Evolutionary conservation across 2,113 vertebrate species (phyloP), one percentile per base, ranked within the genome.

Genomic region (Chitala chitala): DNA sequence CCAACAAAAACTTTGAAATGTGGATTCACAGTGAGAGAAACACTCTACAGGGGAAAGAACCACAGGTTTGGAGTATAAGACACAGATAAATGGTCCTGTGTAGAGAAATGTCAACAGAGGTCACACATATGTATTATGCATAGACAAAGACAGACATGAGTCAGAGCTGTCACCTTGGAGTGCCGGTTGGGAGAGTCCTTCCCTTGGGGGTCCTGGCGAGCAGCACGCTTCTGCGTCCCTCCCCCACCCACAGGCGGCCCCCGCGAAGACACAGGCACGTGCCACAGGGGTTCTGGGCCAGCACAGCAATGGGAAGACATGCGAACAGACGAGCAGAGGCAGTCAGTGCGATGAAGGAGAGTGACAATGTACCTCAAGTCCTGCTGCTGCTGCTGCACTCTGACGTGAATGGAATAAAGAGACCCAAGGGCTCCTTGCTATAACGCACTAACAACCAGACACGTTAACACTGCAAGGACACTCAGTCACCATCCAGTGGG

Each of bases 171-270:
- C 76, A 96, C 95, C 89, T 92, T 96, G 31, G 91, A 89, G 84
- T 93, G 91, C 40, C 93, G 87, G 87, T 92, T 93, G 75, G 94
- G 94, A 53, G 94, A 95, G 29, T 94, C 94, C 82, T 94, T 96
- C 64, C 92, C 92, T 0, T 84, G 82, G 8, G 84, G 24, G 5
- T 98, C 94, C 85, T 93, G 93, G 78, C 92, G 85, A 82, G 84
- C 64, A 1, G 83, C 1, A 33, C 92, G 89, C 75, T 94, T 94
- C 85, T 81, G 90, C 9, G 78, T 70, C 0, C 85, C 87, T 65
- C 83, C 78, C 81, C 89, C 36, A 66, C 69, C 76, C 22, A 79
- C 82, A 0, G 89, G 84, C 15, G 89, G 82, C 74, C 92, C 83
- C 56, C 94, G 85, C 3, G 89, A 79, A 15, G 89, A 86, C 0